These are phyloP conservation scores for Strongylocentrotus purpuratus DNA, from an alignment of 35 echinoderm and acorn worm genomes.

Conservation along the genomic window DNA sequence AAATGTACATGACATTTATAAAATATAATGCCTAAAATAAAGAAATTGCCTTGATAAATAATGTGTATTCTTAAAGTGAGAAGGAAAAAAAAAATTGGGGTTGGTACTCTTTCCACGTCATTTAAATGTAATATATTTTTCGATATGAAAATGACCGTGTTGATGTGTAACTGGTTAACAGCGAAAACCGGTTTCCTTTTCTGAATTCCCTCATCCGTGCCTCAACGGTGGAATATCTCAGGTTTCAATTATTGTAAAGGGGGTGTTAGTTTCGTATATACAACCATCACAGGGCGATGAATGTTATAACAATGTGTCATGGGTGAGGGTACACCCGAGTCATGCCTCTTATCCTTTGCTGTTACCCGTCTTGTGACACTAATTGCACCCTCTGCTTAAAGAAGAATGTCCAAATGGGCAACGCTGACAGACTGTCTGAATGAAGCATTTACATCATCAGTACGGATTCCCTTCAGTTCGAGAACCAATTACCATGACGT, in stretches of 20 bases:
- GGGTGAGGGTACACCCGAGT: not conserved
- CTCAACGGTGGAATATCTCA: not conserved
- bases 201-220: not conserved
- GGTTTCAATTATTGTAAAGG: not conserved
- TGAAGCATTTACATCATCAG: not conserved
- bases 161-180: not conserved
- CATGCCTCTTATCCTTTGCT: not conserved
- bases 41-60: too few relatives aligned
- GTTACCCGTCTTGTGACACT: not conserved
- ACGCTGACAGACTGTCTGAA: not conserved
- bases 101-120: too few relatives aligned
- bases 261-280: conserved; percentile 17
- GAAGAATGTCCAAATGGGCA: conserved; percentile 30
- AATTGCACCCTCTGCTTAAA: not conserved
- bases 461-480: not conserved
- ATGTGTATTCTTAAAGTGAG: too few relatives aligned
- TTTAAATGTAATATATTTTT: not conserved
- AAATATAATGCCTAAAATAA: too few relatives aligned
- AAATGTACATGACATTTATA: too few relatives aligned
- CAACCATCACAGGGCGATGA: not conserved
- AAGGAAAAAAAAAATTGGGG: too few relatives aligned
- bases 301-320: not conserved
- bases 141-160: not conserved
- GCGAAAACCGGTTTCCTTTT: not conserved
- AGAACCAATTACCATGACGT: not conserved